Evolutionary conservation across 1,140 invertebrate species (phyloP), one percentile per base, ranked within the genome.

Genomic region (Mesaphorura yosii): DNA sequence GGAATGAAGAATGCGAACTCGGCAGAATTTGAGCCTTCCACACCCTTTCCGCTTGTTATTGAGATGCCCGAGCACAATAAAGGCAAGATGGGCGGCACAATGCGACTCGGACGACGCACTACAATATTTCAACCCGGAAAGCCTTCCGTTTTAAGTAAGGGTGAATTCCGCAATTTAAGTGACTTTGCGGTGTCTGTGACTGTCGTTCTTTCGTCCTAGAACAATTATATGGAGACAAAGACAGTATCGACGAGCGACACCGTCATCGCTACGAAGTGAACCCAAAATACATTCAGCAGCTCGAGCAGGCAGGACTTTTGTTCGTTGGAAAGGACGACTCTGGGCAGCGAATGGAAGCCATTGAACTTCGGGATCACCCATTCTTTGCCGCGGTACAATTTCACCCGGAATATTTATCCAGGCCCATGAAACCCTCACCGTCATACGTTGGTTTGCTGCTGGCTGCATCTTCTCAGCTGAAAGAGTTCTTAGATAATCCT

Each of bases 61-160:
- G 93, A 98, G 60, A 99, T 99, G 96, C 92, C 93, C 0, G 96
- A 99, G 74, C 90, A 98, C 69, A 88, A 92, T 70, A 78, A 79
- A 4, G 90, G 88, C 1, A 75, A 86, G 57, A 83, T 96, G 76
- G 96, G 96, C 4, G 96, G 93, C 22, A 98, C 96, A 0, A 99
- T 99, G 96, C 76, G 96, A 53, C 73, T 99, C 10, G 96, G 96
- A 12, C 88, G 86, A 66, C 78, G 92, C 60, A 80, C 77, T 39
- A 98, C 95, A 1, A 70, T 83, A 31, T 92, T 99, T 64, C 73
- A 71, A 15, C 44, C 54, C 12, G 63, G 67, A 19, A 63, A 66
- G 42, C 78, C 78, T 42, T 82, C 78, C 58, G 71, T 83, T 51
- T 71, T 88, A 38, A 78, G 85, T 88, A 70, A 79, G 82, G 75